Base-by-base conservation (phyloP, 1,140 invertebrate species). In the Cecropterus lyciades region DNA sequence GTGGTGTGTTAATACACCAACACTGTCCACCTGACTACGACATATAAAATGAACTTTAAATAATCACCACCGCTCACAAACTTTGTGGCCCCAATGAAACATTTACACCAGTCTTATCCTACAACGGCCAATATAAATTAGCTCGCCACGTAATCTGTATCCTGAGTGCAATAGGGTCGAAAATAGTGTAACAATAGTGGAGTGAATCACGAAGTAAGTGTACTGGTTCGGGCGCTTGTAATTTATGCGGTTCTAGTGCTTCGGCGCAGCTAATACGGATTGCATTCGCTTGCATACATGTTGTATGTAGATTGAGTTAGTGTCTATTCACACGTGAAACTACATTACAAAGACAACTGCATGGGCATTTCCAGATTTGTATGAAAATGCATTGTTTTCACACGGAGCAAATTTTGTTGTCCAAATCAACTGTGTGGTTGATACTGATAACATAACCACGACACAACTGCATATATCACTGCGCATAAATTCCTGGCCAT, bases 91-190 rank as follows among this genome's bases (percentile, higher is more conserved):
- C 59, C 30, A 48, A 52, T 63, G 43, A 14, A 52, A 63, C 48
- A 52, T 63, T 63, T 63, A 59, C 42, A 63, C 48, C 46, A 46
- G 59, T 51, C 59, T 62, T 62, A 51, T 57, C 42, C 59, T 63
- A 63, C 30, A 15, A 24, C 20, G 55, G 45, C 49, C 45, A 51
- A 63, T 63, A 52, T 52, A 63, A 63, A 52, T 63, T 45, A 57
- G 55, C 55, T 45, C 20, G 20, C 55, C 48, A 16, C 33, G 3
- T 63, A 43, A 63, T 51, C 37, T 52, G 33, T 63, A 51, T 42
- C 17, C 48, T 16, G 46, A n/a, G 33, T 17, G 30, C 59, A 63
- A 63, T 52, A 63, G 59, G 51, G 59, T 63, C 48, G 46, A 63
- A 63, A 51, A 42, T 51, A 27, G 17, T 10, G 16, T 52, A 46